Percentiles rank a stretch among this genome's conserved stretches.
Evolutionary conservation across 2,113 vertebrate species (phyloP).

Genomic region (Pseudois nayaur): DNA sequence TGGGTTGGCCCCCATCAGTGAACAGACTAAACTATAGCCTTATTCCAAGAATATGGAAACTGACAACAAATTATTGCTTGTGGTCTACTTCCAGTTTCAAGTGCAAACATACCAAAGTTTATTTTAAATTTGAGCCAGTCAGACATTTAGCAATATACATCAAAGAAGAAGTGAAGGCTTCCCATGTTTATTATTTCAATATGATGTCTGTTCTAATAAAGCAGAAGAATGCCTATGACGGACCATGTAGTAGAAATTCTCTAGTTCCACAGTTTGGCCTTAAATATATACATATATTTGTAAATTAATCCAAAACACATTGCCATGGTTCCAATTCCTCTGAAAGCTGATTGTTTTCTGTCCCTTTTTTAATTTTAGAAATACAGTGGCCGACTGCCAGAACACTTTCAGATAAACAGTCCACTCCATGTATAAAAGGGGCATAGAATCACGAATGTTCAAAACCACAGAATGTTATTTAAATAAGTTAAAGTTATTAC

Average conservation of each 20-base stretch:
- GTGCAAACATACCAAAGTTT: slow-evolving; percentile 82
- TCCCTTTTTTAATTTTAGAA: slow-evolving; percentile 84
- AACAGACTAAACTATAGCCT: slow-evolving; percentile 86
- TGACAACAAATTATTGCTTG: slow-evolving; percentile 84
- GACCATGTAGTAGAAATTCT: slow-evolving; percentile 79
- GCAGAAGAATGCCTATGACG: slow-evolving; percentile 78
- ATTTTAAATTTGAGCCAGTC: slow-evolving; percentile 82
- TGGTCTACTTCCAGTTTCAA: slow-evolving; percentile 82
- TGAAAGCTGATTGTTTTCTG: slow-evolving; percentile 81
- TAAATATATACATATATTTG: slow-evolving; percentile 85
- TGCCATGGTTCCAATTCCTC: slow-evolving; percentile 77
- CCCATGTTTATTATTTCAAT: slow-evolving; percentile 87
- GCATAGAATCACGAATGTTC: slow-evolving; percentile 72
- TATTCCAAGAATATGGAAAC: slow-evolving; percentile 78
- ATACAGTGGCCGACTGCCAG: slow-evolving; percentile 81
- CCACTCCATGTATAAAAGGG: slow-evolving; percentile 77
- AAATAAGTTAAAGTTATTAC: slow-evolving; percentile 76
- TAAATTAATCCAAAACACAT: slow-evolving; percentile 87
- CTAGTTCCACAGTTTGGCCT: slow-evolving; percentile 79
- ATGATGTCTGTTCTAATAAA: slow-evolving; percentile 86
- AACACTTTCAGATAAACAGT: slow-evolving; percentile 81
- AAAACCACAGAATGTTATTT: slow-evolving; percentile 72
- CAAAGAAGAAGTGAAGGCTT: slow-evolving; percentile 81
- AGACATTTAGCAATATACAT: slow-evolving; percentile 83
- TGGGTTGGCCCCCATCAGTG: slow-evolving; percentile 72